Evolutionary conservation across 2,888 invertebrate genomes (phyloP), one percentile per base, ranked within the genome.

Genomic region (Lasioglossum vierecki): DNA sequence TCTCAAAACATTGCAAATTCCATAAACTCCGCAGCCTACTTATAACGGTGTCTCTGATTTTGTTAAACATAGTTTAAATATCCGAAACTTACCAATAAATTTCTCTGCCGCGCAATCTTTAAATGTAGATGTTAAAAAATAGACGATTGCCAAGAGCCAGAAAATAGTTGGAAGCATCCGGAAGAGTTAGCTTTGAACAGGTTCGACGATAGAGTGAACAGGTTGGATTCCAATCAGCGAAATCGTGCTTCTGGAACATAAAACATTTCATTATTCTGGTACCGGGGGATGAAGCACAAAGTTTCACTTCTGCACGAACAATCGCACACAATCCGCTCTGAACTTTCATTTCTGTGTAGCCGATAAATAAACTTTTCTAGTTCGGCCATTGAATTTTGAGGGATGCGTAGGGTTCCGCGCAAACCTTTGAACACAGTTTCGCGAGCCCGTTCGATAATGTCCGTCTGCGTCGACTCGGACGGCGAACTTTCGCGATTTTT

Each of bases 401-500:
- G 35, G 26, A 71, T 46, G 78, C 41, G 68, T 80, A 73, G 68
- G 76, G 84, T 78, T 70, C 70, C 53, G 49, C 22, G 70, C 15
- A 82, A 82, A 84, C 82, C 78, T 49, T 82, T 82, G 74, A 71
- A 82, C 78, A 76, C 75, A 49, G 80, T 77, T 76, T 75, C 74
- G 77, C 85, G 79, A 60, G 71, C 46, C 35, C 57, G 57, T 66
- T 78, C 60, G 84, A 78, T 74, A 86, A 63, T 76, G 80, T 72
- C 57, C 49, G 68, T 80, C 76, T 68, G 63, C 76, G 53, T 71
- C 70, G 41, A 79, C 60, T 84, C 76, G 75, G 77, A 86, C 79
- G 60, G 74, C 77, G 80, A 87, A 83, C 66, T 86, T 81, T 44
- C 26, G 74, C 79, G 80, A 87, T 84, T 88, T 88, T 84, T 87